These are phyloP conservation scores for Phrynocephalus forsythii DNA, from an alignment of 2,797 vertebrate species.

Conservation along the genomic window DNA sequence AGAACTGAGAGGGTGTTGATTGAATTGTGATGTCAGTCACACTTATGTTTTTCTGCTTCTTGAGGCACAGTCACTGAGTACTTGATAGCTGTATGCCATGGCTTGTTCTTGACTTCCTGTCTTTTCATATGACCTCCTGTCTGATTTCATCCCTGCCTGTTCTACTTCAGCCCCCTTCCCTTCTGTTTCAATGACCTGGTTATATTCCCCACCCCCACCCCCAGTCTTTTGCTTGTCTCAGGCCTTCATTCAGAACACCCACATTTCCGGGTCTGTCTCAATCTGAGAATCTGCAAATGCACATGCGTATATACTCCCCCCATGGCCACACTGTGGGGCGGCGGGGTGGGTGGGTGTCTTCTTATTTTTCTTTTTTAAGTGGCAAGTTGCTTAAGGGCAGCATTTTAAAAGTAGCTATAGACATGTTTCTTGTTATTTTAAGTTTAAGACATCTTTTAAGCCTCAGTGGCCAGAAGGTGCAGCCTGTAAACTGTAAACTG, in stretches of 20 bases:
- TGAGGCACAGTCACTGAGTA: not conserved
- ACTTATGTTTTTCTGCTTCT: not conserved
- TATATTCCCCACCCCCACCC: not conserved
- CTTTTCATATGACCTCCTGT: not conserved
- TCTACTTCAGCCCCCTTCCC: not conserved
- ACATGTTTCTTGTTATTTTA: not conserved
- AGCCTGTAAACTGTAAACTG: too few relatives aligned
- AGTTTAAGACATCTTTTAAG: not conserved
- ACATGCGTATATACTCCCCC: not conserved
- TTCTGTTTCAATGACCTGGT: not conserved
- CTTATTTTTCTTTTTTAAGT: not conserved
- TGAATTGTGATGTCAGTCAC: not conserved
- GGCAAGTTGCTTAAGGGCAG: not conserved
- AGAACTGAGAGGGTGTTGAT: not conserved
- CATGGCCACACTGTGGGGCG: not conserved
- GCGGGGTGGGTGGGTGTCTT: not conserved
- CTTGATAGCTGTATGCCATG: not conserved
- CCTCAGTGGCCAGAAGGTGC: too few relatives aligned
- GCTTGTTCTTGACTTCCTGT: not conserved
- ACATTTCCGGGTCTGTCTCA: not conserved
- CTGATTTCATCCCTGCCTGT: not conserved
- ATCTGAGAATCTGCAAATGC: not conserved
- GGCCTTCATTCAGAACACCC: not conserved
- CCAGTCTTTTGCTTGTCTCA: not conserved
- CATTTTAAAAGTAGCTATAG: not conserved